Base-by-base conservation (phyloP, 1,140 invertebrate species). In the Dinoponera quadriceps region DNA sequence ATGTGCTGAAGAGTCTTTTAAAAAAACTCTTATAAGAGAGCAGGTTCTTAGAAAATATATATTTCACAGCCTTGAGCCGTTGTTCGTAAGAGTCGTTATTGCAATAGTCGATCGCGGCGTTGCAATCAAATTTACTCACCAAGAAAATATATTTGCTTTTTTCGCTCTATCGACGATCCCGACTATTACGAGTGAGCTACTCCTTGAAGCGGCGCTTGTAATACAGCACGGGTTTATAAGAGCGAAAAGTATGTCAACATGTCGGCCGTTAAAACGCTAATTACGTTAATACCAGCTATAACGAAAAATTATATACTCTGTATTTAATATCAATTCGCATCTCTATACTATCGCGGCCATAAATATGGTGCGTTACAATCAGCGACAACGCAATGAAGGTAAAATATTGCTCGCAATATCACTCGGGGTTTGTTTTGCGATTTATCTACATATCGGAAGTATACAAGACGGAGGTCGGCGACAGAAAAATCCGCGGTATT, bases 191-290 rank as follows among this genome's bases (percentile, higher is more conserved):
- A n/a, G n/a, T n/a, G n/a, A n/a, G n/a, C n/a, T n/a, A n/a, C n/a
- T n/a, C n/a, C n/a, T n/a, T n/a, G n/a, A n/a, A n/a, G n/a, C n/a
- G n/a, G n/a, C n/a, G n/a, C n/a, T n/a, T n/a, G n/a, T n/a, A n/a
- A n/a, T n/a, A 62, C 29, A 44, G 13, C 20, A 60, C 25, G 29
- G 62, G 80, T 68, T 5, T 44, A 59, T 83, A 78, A 85, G 57
- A 48, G 25, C 27, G 72, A n/a, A 48, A 89, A 82, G 73, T 75
- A 62, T 90, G 89, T 88, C 89, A 90, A 75, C 83, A 85, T 82
- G n/a, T 38, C 9, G 16, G n/a, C 51, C 59, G 84, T 68, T 85
- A 82, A 85, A 83, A 78, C 29, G 88, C 84, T 90, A 90, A 90
- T 71, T 77, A 68, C 27, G 71, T 83, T 89, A 89, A 89, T 86